Percentiles rank a stretch among this genome's conserved stretches.
Conservation (phyloP, 2,797 vertebrate genomes). For the Chaetophractus vellerosus region DNA sequence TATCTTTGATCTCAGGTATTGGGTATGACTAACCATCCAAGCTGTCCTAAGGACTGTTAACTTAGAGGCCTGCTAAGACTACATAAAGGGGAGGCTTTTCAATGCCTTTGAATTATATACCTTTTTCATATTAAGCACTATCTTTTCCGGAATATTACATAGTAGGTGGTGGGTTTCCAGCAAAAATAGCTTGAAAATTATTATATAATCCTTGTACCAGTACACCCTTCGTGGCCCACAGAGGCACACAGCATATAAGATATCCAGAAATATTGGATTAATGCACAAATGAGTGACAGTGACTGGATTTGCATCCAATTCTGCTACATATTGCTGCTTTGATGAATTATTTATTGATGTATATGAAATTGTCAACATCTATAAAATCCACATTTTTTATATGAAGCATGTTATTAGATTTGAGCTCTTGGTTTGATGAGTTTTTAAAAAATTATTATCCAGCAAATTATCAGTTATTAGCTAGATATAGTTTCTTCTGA, state of each 20-base stretch:
- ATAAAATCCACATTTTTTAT: background rate
- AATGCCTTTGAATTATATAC: slow-evolving; percentile 35
- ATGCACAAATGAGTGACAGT: background rate
- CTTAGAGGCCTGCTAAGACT: background rate
- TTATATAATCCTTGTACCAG: background rate
- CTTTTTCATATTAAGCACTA: background rate
- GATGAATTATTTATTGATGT: background rate
- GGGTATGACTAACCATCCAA: background rate
- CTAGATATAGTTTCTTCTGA: background rate
- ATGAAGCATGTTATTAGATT: background rate
- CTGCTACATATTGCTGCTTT: background rate
- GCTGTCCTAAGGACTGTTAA: background rate
- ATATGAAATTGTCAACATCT: background rate
- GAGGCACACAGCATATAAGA: background rate
- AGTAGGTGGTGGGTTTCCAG: background rate
- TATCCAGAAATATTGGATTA: slow-evolving; percentile 12
- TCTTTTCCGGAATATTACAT: slow-evolving; percentile 30
- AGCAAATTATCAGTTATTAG: background rate
- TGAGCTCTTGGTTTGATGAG: background rate
- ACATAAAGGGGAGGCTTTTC: background rate
- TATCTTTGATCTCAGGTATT: background rate
- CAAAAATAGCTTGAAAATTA: slow-evolving; percentile 8
- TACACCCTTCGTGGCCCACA: background rate
- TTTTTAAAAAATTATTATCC: background rate
- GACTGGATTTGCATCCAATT: background rate